Base-by-base conservation (phyloP, 2,113 vertebrate species). In the Nansenia antarctica region DNA sequence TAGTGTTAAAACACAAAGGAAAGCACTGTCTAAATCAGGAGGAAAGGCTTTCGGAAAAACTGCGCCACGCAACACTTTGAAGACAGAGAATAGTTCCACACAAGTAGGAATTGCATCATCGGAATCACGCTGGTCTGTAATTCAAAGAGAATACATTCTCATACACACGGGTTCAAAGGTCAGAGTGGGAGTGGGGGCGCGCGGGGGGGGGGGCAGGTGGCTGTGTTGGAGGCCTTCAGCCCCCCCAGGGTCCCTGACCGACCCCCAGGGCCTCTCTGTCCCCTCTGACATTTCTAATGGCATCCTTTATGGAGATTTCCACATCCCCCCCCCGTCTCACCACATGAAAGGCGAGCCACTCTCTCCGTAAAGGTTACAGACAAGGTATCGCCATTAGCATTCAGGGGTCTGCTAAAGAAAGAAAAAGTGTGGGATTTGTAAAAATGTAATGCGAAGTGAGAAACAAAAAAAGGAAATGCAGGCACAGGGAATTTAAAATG, bases 271-370 rank as follows among this genome's bases (percentile, higher is more conserved):
- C n/a, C n/a, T 76, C 73, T 80, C 73, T 31, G 14, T 78, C 47
- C 73, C 69, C 74, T 55, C 66, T 84, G 85, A 82, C 84, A 81
- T 88, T 85, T n/a, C 78, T 73, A 82, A 82, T 79, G 65, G 71
- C 80, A 65, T 85, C 74, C 77, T 76, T 80, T 72, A 81, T 78
- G 69, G 81, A 78, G 85, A 87, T 86, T 84, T 84, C 85, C n/a
- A 82, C 68, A 80, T 83, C 80, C 79, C 32, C 49, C 53, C 55
- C n/a, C n/a, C n/a, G 64, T 75, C 76, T 15, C 70, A 79, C 69
- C 73, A 30, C 30, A 59, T 62, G 73, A 77, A 77, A 81, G 66
- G 66, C 65, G 65, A 65, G 26, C 0, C 60, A 54, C 75, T 60
- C 69, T 76, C 62, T 79, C 61, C 74, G 34, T 71, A 87, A 87